phyloP scores from a whole-genome alignment of 2,888 invertebrate genomes.

The Lithophane socia region DNA sequence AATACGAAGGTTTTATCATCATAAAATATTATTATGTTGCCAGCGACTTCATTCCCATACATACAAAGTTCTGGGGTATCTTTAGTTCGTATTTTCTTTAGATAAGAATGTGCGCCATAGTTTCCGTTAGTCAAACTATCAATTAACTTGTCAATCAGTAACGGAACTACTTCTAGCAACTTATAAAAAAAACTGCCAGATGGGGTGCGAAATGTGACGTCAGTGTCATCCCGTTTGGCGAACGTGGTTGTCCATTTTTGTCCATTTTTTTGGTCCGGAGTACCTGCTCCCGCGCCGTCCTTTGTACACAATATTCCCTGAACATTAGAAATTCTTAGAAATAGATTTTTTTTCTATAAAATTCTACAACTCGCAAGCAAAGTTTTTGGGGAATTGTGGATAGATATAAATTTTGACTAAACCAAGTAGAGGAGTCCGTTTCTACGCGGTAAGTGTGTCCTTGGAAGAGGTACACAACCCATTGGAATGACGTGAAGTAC shows the following conservation, averaged over 20 bases:
- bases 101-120: not conserved
- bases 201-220: conserved; percentile 25
- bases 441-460: conserved; percentile 84
- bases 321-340: conserved; percentile 41
- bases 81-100: not conserved
- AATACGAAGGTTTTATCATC: not conserved
- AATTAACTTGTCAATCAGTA: not conserved
- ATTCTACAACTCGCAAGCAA: conserved; percentile 78
- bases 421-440: conserved; percentile 80
- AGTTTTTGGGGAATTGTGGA: conserved; percentile 71
- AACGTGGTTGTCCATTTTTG: not conserved
- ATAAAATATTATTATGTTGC: not conserved
- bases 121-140: not conserved
- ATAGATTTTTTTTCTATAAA: conserved; percentile 77
- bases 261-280: conserved; percentile 27
- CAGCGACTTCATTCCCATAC: not conserved
- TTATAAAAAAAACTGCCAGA: not conserved
- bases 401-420: conserved; percentile 53
- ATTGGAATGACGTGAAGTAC: conserved; percentile 84
- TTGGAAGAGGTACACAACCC: conserved; percentile 64
- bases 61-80: not conserved
- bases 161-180: not conserved
- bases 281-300: conserved; percentile 44
- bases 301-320: conserved; percentile 21
- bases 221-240: not conserved